These are phyloP conservation scores for Phalloptychus januarius DNA, from an alignment of 2,797 vertebrate genomes.

Conservation along the genomic window DNA sequence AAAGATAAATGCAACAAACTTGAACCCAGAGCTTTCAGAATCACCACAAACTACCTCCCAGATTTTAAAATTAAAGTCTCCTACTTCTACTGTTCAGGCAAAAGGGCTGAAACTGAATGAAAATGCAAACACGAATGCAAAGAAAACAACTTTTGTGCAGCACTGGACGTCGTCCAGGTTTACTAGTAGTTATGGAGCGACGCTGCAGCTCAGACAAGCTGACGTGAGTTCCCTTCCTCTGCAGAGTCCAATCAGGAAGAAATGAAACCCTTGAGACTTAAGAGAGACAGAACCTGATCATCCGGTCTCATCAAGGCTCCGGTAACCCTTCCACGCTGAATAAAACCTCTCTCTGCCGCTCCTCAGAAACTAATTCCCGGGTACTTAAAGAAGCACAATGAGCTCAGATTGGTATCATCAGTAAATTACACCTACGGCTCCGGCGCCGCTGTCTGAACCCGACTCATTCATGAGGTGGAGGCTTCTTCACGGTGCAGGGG, in stretches of 20 bases:
- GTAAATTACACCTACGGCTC: constrained; percentile 71
- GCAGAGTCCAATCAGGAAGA: constrained; percentile 73
- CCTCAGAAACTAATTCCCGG: constrained; percentile 62
- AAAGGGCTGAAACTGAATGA: background rate
- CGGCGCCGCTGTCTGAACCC: constrained; percentile 38
- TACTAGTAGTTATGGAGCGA: constrained; percentile 37
- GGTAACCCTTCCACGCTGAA: constrained; percentile 59
- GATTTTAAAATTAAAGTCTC: too few species aligned
- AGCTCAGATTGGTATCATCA: constrained; percentile 73
- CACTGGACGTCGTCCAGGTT: constrained; percentile 27
- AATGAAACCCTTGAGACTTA: constrained; percentile 71
- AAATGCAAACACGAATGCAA: background rate
- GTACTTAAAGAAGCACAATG: constrained; percentile 73
- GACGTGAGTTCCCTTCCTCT: constrained; percentile 37
- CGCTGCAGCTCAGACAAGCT: constrained; percentile 20
- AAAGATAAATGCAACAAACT: too few species aligned
- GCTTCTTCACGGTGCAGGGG: constrained; percentile 40
- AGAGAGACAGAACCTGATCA: constrained; percentile 73
- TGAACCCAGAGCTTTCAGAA: too few species aligned
- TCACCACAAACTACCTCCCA: too few species aligned
- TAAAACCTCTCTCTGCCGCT: constrained; percentile 52
- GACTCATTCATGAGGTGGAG: constrained; percentile 26
- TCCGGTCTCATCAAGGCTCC: constrained; percentile 72
- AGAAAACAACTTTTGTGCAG: background rate
- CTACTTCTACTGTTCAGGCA: background rate